phyloP scores from a whole-genome alignment of 1,140 invertebrate species.

The Heliothis virescens region DNA sequence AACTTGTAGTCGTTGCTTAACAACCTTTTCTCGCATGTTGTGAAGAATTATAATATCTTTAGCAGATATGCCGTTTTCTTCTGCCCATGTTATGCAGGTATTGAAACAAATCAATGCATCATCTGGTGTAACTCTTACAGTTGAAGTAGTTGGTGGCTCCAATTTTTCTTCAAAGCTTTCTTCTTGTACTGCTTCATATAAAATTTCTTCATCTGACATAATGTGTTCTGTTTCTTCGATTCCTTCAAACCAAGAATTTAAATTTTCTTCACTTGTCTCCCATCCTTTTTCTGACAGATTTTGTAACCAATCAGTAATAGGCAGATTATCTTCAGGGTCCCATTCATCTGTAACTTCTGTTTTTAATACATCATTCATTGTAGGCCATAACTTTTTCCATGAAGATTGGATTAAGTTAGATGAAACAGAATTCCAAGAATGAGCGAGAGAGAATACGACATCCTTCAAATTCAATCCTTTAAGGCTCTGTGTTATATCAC shows the following conservation, averaged over 20 bases:
- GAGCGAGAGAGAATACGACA: constrained; percentile 64
- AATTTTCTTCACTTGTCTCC: constrained; percentile 56
- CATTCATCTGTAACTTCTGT: constrained; percentile 58
- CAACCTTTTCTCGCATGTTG: constrained; percentile 64
- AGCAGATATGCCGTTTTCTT: constrained; percentile 68
- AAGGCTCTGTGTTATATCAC: constrained; percentile 60
- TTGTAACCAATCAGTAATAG: constrained; percentile 56
- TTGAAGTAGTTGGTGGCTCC: constrained; percentile 59
- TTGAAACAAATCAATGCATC: constrained; percentile 65
- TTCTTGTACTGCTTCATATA: constrained; percentile 55
- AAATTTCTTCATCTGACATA: constrained; percentile 60
- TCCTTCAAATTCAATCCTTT: constrained; percentile 68
- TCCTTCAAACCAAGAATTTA: constrained; percentile 59
- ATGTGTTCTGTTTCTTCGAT: constrained; percentile 56
- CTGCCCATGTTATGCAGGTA: constrained; percentile 65
- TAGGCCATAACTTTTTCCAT: constrained; percentile 65
- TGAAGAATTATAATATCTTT: constrained; percentile 67
- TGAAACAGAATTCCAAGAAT: constrained; percentile 64
- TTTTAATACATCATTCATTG: constrained; percentile 56
- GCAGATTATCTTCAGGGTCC: constrained; percentile 59
- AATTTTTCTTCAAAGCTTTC: constrained; percentile 61
- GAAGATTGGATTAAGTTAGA: constrained; percentile 60
- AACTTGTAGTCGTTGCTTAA: constrained; percentile 56
- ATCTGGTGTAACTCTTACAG: constrained; percentile 64
- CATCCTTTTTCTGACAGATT: constrained; percentile 58